Evolutionary conservation across 2,888 invertebrate species (phyloP).

Genomic region (Nomada ruficornis): DNA sequence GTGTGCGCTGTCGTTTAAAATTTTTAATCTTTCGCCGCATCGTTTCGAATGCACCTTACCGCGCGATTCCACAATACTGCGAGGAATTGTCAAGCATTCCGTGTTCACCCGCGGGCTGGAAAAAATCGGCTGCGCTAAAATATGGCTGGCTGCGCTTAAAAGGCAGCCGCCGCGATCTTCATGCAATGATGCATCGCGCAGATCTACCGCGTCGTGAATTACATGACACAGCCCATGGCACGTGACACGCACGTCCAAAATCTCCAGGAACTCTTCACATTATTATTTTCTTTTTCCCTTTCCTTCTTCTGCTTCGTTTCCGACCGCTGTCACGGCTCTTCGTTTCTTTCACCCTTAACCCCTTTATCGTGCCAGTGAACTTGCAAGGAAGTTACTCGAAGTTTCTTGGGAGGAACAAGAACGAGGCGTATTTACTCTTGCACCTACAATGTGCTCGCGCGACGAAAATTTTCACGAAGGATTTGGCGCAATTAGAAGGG

Average conservation of each 20-base stretch:
- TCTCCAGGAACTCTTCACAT: background rate
- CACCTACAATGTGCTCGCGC: no score
- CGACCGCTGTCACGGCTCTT: background rate
- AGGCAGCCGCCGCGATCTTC: slow-evolving; percentile 69
- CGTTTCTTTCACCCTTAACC: slow-evolving; percentile 17
- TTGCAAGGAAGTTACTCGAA: background rate
- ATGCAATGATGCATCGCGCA: slow-evolving; percentile 53
- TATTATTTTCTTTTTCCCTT: background rate
- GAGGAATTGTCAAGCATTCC: slow-evolving; percentile 69
- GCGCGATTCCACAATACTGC: slow-evolving; percentile 44
- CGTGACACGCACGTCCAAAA: slow-evolving; percentile 65
- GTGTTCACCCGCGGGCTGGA: slow-evolving; percentile 56
- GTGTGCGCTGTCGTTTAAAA: slow-evolving; percentile 34
- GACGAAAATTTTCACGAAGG: background rate
- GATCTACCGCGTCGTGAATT: slow-evolving; percentile 52
- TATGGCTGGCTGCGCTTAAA: slow-evolving; percentile 69
- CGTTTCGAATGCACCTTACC: slow-evolving; percentile 56
- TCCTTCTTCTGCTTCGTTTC: background rate
- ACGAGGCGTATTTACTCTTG: no score
- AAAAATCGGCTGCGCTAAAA: slow-evolving; percentile 68
- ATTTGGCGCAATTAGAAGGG: background rate
- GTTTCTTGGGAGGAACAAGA: no score
- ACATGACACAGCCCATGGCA: slow-evolving; percentile 54
- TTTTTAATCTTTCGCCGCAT: slow-evolving; percentile 32
- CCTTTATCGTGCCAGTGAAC: background rate